Conservation (phyloP, 2,797 vertebrate species). For the Staurois parvus region DNA sequence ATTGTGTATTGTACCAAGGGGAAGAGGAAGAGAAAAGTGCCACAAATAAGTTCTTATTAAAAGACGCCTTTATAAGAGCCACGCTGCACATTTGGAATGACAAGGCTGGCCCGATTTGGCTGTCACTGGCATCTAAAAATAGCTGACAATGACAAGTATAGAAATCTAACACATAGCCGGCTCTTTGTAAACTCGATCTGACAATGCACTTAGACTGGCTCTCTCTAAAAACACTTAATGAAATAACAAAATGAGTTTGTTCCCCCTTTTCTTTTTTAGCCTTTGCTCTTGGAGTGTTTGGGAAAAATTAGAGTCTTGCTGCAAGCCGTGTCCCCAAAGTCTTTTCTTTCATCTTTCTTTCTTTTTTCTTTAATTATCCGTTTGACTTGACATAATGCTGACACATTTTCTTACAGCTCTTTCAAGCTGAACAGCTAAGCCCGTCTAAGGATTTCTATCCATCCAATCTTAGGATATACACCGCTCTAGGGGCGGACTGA, state of each 20-base stretch:
- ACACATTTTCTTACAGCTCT: no score
- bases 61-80: not conserved
- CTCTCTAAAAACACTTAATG: not conserved
- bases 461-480: no score
- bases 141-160: conserved; percentile 74
- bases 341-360: not conserved
- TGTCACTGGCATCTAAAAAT: conserved; percentile 78
- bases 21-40: not conserved
- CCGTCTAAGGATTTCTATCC: no score
- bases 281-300: not conserved
- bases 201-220: not conserved
- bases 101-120: conserved; percentile 66
- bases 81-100: not conserved
- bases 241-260: not conserved
- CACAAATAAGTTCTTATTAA: conserved; percentile 14
- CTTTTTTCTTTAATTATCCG: no score
- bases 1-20: not conserved
- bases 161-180: conserved; percentile 63
- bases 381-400: no score
- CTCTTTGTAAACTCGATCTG: conserved; percentile 68
- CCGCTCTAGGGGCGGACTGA: no score
- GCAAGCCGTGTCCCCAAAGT: no score
- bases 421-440: no score
- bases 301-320: no score
- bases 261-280: not conserved